Percentiles rank a stretch among this genome's conserved stretches.
Evolutionary conservation across 2,113 vertebrate species (phyloP).

Genomic region (Amazona guildingii): DNA sequence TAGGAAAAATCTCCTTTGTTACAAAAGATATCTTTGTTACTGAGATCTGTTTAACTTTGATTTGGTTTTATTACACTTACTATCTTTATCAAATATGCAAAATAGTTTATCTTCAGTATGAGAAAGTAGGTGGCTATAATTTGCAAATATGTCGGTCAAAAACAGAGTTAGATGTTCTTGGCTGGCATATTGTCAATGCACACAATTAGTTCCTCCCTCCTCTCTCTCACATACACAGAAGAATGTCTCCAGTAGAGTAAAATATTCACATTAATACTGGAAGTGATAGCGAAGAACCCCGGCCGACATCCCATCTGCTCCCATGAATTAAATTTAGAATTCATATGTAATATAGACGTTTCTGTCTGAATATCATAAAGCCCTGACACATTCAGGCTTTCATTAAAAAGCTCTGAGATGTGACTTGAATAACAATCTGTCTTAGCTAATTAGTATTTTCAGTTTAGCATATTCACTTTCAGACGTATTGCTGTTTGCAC

Average conservation of each 20-base stretch:
- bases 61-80: conserved; percentile 27
- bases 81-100: conserved; percentile 46
- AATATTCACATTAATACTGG: conserved; percentile 74
- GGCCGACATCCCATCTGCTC: conserved; percentile 79
- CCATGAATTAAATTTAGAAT: conserved; percentile 82
- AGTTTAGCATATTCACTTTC: conserved; percentile 85
- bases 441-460: conserved; percentile 88
- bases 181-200: conserved; percentile 37
- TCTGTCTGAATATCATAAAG: conserved; percentile 81
- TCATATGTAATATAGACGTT: conserved; percentile 84
- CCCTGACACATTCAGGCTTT: conserved; percentile 80
- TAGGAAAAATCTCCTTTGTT: not conserved
- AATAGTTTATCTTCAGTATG: conserved; percentile 45
- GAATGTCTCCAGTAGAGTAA: conserved; percentile 56
- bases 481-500: conserved; percentile 86
- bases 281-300: conserved; percentile 65
- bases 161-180: conserved; percentile 24
- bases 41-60: conserved; percentile 5
- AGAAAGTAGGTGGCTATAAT: conserved; percentile 32
- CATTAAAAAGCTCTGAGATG: conserved; percentile 82
- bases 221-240: not conserved
- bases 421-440: conserved; percentile 87
- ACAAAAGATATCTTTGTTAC: not conserved
- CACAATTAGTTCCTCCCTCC: conserved; percentile 26
- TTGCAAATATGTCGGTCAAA: conserved; percentile 50